These are phyloP conservation scores for Eugnorisma glareosa DNA, from an alignment of 2,888 invertebrate genomes.

Conservation along the genomic window DNA sequence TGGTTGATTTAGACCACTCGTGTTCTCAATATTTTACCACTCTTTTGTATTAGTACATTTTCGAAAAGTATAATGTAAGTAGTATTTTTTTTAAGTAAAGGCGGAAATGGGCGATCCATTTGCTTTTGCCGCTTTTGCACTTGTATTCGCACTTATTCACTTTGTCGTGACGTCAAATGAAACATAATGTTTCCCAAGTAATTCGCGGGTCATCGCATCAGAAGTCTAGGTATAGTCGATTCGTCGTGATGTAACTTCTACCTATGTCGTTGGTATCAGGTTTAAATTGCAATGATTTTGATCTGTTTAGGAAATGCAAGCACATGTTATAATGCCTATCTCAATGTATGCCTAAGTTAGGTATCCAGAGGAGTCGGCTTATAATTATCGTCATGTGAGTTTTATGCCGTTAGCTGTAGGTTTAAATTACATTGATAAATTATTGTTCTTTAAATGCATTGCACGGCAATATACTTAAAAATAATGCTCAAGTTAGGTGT, in stretches of 20 bases:
- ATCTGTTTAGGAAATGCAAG: background rate
- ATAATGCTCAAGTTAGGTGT: background rate
- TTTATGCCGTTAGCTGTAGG: background rate
- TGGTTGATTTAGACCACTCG: too few species aligned
- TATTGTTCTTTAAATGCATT: background rate
- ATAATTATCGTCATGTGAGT: background rate
- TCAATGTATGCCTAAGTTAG: background rate
- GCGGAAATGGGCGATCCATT: background rate
- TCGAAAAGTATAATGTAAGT: too few species aligned
- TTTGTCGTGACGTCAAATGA: slow-evolving; percentile 17
- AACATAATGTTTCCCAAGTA: slow-evolving; percentile 25
- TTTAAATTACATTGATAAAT: background rate
- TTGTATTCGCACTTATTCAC: background rate
- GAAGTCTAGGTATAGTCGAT: background rate
- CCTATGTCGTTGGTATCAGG: background rate
- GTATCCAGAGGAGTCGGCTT: background rate
- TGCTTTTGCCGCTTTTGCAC: background rate
- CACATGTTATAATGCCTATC: background rate
- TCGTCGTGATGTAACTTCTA: too few species aligned
- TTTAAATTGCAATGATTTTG: background rate
- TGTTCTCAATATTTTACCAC: too few species aligned
- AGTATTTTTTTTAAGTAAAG: too few species aligned
- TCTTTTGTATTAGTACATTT: too few species aligned
- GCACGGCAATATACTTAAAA: background rate
- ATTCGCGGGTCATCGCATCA: background rate